phyloP scores from a whole-genome alignment of 2,113 vertebrate genomes.

The Clinocottus analis region DNA sequence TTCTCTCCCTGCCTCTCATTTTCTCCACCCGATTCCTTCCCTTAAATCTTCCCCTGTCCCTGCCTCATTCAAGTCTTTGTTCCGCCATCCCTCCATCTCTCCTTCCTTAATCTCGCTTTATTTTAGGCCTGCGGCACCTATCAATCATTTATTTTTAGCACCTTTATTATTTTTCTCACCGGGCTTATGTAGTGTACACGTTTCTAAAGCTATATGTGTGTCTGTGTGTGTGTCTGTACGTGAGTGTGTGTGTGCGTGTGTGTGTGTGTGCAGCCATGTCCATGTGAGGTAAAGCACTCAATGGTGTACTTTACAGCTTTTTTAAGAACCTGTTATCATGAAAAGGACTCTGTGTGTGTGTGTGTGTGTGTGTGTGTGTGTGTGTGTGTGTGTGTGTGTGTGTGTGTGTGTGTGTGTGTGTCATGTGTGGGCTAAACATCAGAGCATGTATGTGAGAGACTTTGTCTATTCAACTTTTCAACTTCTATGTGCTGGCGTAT shows the following conservation, averaged over 20 bases:
- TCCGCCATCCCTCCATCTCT: conserved; percentile 24
- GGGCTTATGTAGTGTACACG: background rate
- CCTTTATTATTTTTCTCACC: conserved; percentile 50
- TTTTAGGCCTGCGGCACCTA: conserved; percentile 56
- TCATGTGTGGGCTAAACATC: conserved; percentile 58
- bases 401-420: conserved; percentile 2
- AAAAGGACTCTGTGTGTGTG: conserved; percentile 2
- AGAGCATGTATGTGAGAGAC: conserved; percentile 31
- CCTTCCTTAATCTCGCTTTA: conserved; percentile 67
- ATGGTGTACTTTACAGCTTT: conserved; percentile 30
- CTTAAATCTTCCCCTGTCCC: conserved; percentile 52
- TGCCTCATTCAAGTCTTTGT: conserved; percentile 42
- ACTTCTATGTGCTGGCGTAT: conserved; percentile 1
- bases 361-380: conserved; percentile 19
- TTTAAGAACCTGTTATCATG: conserved; percentile 33
- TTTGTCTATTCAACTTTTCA: conserved; percentile 19
- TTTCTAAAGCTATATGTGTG: conserved; percentile 8
- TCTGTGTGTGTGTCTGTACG: background rate
- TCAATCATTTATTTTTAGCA: conserved; percentile 72
- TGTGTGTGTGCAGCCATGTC: background rate
- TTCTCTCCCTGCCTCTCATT: conserved; percentile 41
- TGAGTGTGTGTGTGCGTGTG: no score
- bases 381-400: conserved; percentile 1
- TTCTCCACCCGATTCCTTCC: conserved; percentile 27
- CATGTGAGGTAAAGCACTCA: conserved; percentile 5